Evolutionary conservation across 2,888 invertebrate species (phyloP).

Genomic region (Trisateles emortualis): DNA sequence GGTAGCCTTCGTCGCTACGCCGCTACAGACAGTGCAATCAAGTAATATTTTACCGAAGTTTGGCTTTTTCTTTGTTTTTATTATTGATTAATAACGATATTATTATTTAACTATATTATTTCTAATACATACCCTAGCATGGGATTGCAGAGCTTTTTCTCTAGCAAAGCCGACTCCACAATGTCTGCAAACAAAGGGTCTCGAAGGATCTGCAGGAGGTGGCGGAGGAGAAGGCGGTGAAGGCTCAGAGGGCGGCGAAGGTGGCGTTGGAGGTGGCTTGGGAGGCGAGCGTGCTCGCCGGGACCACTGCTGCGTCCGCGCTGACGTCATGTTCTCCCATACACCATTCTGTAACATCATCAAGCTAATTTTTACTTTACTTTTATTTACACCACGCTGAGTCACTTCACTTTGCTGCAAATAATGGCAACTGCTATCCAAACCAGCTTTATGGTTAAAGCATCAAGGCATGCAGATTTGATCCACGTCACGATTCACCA

Average conservation of each 20-base stretch:
- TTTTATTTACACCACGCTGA: not conserved
- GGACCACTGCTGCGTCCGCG: conserved; percentile 84
- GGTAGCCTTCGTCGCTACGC: too few relatives aligned
- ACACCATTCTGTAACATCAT: conserved; percentile 63
- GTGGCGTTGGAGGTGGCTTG: conserved; percentile 62
- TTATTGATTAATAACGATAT: too few relatives aligned
- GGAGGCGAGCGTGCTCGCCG: conserved; percentile 60
- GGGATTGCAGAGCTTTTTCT: conserved; percentile 93
- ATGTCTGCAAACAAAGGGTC: conserved; percentile 92
- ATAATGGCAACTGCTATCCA: too few relatives aligned
- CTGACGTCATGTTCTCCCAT: conserved; percentile 84
- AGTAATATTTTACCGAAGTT: too few relatives aligned
- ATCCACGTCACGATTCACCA: too few relatives aligned
- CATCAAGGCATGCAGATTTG: too few relatives aligned
- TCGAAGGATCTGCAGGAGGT: conserved; percentile 87
- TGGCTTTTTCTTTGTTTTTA: too few relatives aligned
- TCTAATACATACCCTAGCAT: conserved; percentile 85
- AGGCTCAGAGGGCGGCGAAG: conserved; percentile 54
- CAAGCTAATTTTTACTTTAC: not conserved
- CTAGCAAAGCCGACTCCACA: conserved; percentile 91
- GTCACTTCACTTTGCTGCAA: too few relatives aligned
- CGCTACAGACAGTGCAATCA: too few relatives aligned
- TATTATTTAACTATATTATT: not conserved
- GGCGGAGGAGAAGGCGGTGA: conserved; percentile 61
- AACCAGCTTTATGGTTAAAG: too few relatives aligned